Evolutionary conservation across 2,797 vertebrate genomes (phyloP), one percentile per base, ranked within the genome.

Genomic region (Cyclopterus lumpus): DNA sequence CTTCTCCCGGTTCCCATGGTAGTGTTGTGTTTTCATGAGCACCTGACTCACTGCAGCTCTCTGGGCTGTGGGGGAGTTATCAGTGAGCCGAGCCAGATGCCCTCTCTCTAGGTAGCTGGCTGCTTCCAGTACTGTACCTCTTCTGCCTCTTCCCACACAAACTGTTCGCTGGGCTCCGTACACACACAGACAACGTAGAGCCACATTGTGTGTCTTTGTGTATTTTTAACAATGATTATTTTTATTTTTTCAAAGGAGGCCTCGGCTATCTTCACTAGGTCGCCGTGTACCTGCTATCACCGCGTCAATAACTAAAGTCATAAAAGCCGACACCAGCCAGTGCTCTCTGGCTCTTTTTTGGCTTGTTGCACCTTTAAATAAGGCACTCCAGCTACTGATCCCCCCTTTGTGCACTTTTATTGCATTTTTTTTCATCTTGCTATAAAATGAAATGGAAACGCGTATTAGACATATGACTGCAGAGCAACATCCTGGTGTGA

Each of bases 21-120:
- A 78, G 73, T 62, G 82, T 69, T 80, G 69, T 80, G 81, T 89
- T 90, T 90, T 84, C 78, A 85, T 74, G 87, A 91, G 90, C 88
- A 91, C 87, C 90, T 92, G 91, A 92, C 87, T 92, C 89, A 84
- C 60, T 15, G 85, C 73, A 69, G 86, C 87, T 91, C 87, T 88
- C 78, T 46, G 67, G 85, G 80, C 85, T 85, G 91, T 91, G 91
- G 91, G 88, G 88, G 92, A 89, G 91, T 89, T 82, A 79, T 77
- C 81, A 67, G 77, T 61, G 77, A 88, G 82, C 87, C 83, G 69
- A 73, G 83, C 86, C 91, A 93, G 91, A 91, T 94, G 92, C 91
- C 91, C 89, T 93, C 89, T 88, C 92, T 85, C 89, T 87, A 80
- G 92, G 91, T 92, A 88, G 86, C 80, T 74, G 49, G 83, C 85